phyloP scores from a whole-genome alignment of 2,113 vertebrate genomes.

The Naja naja region DNA sequence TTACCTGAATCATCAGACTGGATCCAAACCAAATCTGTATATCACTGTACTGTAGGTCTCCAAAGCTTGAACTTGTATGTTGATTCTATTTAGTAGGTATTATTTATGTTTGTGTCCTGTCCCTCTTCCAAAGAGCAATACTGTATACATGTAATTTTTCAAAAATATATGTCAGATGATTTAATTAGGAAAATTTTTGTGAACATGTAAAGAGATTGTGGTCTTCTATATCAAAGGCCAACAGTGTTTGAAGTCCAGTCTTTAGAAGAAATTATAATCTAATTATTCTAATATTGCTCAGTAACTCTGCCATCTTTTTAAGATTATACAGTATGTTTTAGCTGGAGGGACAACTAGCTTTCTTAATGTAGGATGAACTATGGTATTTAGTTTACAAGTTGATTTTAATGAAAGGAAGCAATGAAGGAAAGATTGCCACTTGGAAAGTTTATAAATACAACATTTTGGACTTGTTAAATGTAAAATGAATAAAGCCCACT shows the following conservation, averaged over 20 bases:
- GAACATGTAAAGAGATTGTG: neutral
- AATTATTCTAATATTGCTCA: neutral
- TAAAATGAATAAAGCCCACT: neutral
- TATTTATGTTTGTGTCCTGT: neutral
- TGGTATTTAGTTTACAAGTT: neutral
- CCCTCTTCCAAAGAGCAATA: neutral
- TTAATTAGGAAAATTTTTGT: neutral
- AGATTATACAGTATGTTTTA: neutral
- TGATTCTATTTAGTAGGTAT: neutral
- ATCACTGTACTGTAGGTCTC: neutral
- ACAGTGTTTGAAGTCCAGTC: neutral
- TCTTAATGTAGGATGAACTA: neutral
- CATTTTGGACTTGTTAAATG: neutral
- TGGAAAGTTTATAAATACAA: neutral
- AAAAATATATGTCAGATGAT: neutral
- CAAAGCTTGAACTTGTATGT: neutral
- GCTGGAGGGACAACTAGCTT: neutral
- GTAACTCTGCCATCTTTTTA: neutral
- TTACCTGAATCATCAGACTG: neutral
- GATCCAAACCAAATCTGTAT: neutral
- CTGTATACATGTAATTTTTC: neutral
- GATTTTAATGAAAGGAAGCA: neutral
- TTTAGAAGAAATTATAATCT: neutral
- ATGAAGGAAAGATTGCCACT: neutral
- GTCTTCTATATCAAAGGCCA: neutral